Percentiles rank a stretch among this genome's conserved stretches.
phyloP scores from a whole-genome alignment of 2,888 invertebrate genomes.

The Drosophila paranaensis region DNA sequence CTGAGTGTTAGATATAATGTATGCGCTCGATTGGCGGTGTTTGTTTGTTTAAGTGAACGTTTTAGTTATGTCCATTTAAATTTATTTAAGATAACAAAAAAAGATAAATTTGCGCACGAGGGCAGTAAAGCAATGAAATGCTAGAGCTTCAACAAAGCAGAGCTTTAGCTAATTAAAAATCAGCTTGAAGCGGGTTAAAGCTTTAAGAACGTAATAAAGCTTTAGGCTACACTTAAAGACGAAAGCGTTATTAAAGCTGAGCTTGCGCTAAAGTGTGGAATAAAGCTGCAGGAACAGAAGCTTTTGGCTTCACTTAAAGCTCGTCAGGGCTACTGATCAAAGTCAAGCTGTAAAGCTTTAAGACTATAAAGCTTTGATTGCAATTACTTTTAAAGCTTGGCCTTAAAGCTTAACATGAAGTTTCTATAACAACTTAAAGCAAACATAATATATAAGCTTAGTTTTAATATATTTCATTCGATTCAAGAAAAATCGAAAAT shows the following conservation, averaged over 20 bases:
- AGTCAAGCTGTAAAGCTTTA: neutral
- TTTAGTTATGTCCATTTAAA: constrained; percentile 24
- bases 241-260: too few relatives aligned
- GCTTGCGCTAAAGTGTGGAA: too few relatives aligned
- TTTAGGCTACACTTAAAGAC: neutral
- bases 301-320: neutral
- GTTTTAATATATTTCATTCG: too few relatives aligned
- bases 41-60: constrained; percentile 15
- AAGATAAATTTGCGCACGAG: neutral
- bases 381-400: too few relatives aligned
- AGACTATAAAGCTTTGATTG: neutral
- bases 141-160: neutral
- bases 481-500: too few relatives aligned
- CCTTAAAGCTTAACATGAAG: too few relatives aligned
- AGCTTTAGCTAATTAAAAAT: neutral
- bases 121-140: too few relatives aligned
- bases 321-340: neutral
- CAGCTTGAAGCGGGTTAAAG: neutral
- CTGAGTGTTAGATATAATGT: constrained; percentile 1
- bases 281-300: neutral
- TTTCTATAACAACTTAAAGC: neutral
- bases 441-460: too few relatives aligned
- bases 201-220: neutral
- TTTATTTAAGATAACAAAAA: neutral
- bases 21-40: neutral